These are phyloP conservation scores for Thomomys bottae DNA, from an alignment of 2,113 vertebrate genomes.

Conservation along the genomic window DNA sequence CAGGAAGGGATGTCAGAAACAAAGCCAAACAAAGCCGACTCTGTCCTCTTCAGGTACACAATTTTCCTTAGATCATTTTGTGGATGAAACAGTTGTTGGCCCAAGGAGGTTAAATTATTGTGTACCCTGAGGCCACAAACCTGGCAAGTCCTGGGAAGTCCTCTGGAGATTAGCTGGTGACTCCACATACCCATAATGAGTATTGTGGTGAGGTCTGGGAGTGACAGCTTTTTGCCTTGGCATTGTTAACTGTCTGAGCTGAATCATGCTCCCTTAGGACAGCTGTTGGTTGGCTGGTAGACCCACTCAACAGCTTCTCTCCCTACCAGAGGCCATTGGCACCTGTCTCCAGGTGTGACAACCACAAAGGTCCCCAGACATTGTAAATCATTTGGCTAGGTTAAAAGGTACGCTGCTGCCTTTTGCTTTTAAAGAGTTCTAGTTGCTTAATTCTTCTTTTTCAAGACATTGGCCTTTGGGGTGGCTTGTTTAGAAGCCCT, in stretches of 20 bases:
- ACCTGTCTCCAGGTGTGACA: not conserved
- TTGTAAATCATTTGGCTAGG: not conserved
- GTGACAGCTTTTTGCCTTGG: not conserved
- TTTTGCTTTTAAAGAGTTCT: not conserved
- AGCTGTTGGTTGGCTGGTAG: not conserved
- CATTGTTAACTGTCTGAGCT: not conserved
- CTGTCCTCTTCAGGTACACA: not conserved
- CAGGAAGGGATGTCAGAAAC: not conserved
- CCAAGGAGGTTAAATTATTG: not conserved
- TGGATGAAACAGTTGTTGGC: not conserved
- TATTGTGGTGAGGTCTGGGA: not conserved
- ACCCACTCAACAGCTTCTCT: not conserved
- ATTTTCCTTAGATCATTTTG: not conserved
- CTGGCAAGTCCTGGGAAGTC: not conserved
- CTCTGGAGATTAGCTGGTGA: not conserved
- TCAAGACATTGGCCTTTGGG: not conserved
- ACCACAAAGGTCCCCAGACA: not conserved
- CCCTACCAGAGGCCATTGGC: no score
- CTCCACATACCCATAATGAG: fast-evolving
- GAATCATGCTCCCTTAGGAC: not conserved
- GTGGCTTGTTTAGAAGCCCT: not conserved
- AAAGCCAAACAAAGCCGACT: not conserved
- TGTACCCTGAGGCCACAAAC: not conserved
- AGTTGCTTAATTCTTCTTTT: not conserved
- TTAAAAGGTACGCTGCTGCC: fast-evolving